phyloP scores from a whole-genome alignment of 2,797 vertebrate species.

The Percopsis omiscomaycus region DNA sequence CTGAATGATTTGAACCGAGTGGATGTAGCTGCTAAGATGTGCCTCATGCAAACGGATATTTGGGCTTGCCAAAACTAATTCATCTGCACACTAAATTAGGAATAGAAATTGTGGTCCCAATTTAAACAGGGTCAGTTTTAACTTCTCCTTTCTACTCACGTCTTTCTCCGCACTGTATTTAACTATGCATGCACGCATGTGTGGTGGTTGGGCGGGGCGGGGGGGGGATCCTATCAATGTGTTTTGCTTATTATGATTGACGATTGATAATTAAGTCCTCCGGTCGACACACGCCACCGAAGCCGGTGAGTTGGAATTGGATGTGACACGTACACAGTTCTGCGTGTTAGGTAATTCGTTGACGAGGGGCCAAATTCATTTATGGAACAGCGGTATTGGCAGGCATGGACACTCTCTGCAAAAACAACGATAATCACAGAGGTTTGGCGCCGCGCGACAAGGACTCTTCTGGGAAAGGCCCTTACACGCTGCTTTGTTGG shows the following conservation, averaged over 20 bases:
- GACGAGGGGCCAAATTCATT: slow-evolving; percentile 81
- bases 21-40: slow-evolving; percentile 56
- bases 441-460: slow-evolving; percentile 78
- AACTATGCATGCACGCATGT: slow-evolving; percentile 36
- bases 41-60: slow-evolving; percentile 67
- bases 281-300: slow-evolving; percentile 78
- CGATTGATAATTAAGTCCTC: slow-evolving; percentile 82
- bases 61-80: slow-evolving; percentile 71
- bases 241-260: slow-evolving; percentile 79
- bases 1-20: slow-evolving; percentile 61
- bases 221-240: slow-evolving; percentile 68
- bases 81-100: slow-evolving; percentile 76
- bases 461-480: slow-evolving; percentile 79
- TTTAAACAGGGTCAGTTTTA: slow-evolving; percentile 74
- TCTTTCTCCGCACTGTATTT: slow-evolving; percentile 76
- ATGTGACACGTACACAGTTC: slow-evolving; percentile 80
- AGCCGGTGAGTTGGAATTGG: slow-evolving; percentile 79
- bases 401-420: slow-evolving; percentile 78
- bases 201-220: slow-evolving; percentile 14
- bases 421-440: slow-evolving; percentile 81
- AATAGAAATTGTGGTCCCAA: slow-evolving; percentile 72
- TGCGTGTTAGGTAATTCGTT: slow-evolving; percentile 81
- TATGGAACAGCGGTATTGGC: slow-evolving; percentile 81
- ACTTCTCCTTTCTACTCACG: slow-evolving; percentile 51
- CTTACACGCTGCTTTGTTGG: slow-evolving; percentile 79